These are phyloP conservation scores for Cyrtodaria siliqua DNA, from an alignment of 2,888 invertebrate genomes.

Conservation along the genomic window DNA sequence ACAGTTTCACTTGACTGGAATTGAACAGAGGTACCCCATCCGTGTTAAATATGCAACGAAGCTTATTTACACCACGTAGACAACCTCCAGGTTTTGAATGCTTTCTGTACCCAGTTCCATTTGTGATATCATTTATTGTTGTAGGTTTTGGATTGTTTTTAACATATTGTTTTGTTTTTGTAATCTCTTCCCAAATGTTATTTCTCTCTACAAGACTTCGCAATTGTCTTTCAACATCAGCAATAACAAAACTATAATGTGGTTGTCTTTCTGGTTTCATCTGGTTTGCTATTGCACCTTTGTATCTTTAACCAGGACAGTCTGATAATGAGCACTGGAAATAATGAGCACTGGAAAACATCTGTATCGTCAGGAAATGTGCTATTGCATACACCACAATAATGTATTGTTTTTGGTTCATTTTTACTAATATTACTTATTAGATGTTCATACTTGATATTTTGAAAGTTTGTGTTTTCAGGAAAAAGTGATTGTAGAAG, in stretches of 20 bases:
- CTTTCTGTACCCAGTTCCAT: slow-evolving; percentile 29
- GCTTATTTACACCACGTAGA: not conserved
- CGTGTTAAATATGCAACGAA: not conserved
- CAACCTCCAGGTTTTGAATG: slow-evolving; percentile 25
- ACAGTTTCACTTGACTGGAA: slow-evolving; percentile 2
- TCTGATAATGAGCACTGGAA: too few relatives aligned
- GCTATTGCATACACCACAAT: slow-evolving; percentile 21
- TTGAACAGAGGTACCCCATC: slow-evolving; percentile 2
- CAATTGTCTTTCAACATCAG: slow-evolving; percentile 39
- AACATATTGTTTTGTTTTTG: slow-evolving; percentile 21
- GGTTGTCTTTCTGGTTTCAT: slow-evolving; percentile 17
- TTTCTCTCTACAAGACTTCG: slow-evolving; percentile 26
- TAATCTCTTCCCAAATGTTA: slow-evolving; percentile 17
- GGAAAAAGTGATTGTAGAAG: too few relatives aligned
- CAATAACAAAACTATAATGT: slow-evolving; percentile 22
- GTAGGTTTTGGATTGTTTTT: slow-evolving; percentile 5
- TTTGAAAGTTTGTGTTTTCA: too few relatives aligned
- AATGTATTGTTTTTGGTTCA: too few relatives aligned
- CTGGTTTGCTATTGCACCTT: slow-evolving; percentile 26
- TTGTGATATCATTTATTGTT: slow-evolving; percentile 35
- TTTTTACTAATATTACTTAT: too few relatives aligned
- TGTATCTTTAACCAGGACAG: slow-evolving; percentile 20
- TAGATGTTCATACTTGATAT: too few relatives aligned
- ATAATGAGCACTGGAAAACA: too few relatives aligned
- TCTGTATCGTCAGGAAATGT: slow-evolving; percentile 26